Base-by-base conservation (phyloP, 1,140 invertebrate genomes). In the Neodiprion pinetum region DNA sequence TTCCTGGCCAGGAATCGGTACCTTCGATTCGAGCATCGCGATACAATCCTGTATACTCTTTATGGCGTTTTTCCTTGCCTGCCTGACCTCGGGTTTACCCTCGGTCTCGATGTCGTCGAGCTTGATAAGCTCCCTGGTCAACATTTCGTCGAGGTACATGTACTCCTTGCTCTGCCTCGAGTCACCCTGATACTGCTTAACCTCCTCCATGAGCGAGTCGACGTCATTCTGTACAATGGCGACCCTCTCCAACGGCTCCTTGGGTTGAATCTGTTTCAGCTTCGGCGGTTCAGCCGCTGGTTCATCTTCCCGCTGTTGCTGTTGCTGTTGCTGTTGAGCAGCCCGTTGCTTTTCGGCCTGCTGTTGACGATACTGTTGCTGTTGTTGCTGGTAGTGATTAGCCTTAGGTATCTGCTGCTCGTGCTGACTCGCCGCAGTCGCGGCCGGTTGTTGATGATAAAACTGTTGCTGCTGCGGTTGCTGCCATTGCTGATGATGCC, bases 91-190 rank as follows among this genome's bases (percentile, higher is more conserved):
- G 47, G 97, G 96, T 81, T 96, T 94, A 1, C 96, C 96, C 75
- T 97, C 96, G 0, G 96, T 96, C 82, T 98, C 96, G 72, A 99
- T 95, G 78, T 95, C 93, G 84, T 99, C 97, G 74, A 98, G 86
- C 85, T 97, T 96, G 5, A 98, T 92, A 74, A 98, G 89, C 84
- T 96, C 95, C 66, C 97, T 92, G 1, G 97, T 98, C 14, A 99
- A 88, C 96, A 98, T 98, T 87, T 99, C 97, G 85, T 98, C 97
- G 66, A 98, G 86, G 84, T 93, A 97, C 48, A 95, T 89, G 81
- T 97, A 98, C 72, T 95, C 90, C 85, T 97, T 98, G 81, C 97
- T 94, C 78, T 91, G 91, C 79, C 92, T 91, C 5, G 91, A 91
- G 72, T 88, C 90, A 4, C 96, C 96, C 48, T 82, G 88, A 82